Base-by-base conservation (phyloP, 2,888 invertebrate species). In the Cosmopolites sordidus region DNA sequence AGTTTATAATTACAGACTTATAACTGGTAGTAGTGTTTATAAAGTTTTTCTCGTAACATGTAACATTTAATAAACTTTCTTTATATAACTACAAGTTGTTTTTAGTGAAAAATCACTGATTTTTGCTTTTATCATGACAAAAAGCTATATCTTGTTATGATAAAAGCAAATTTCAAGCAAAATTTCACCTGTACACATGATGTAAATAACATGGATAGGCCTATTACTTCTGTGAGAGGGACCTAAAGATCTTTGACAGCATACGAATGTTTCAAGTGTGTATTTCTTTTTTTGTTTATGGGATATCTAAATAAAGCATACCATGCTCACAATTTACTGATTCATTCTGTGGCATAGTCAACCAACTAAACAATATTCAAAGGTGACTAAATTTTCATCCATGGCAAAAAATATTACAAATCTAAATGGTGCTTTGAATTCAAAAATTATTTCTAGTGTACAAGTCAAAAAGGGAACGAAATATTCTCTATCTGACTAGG, bases 191-290 rank as follows among this genome's bases (percentile, higher is more conserved):
- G 62, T 58, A 68, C 64, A 69, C 69, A 68, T 63, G 64, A 68
- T 64, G 68, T 68, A 70, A 69, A 68, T 68, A 70, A 62, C 69
- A 65, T 62, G 60, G 63, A 64, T 56, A 62, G 67, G 62, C 64
- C 61, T 61, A 59, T 60, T 60, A 62, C 67, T 68, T 67, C 62
- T 67, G 68, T 65, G 67, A 69, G 69, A 22, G 67, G 64, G 67
- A 47, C 50, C 41, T 48, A 48, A 22, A n/a, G 14, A 11, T 3
- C 11, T 41, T 6, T 17, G 11, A 17, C 40, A 41, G 41, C 43
- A 29, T 11, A 18, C 22, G 12, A 33, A 33, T 22, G 43, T 43
- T 18, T 43, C 40, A 16, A 18, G 22, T 22, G 16, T 18, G 22
- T 43, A 18, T 33, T 33, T 11, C n/a, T 12, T n/a, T 9, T 33